Conservation (phyloP, 2,888 invertebrate genomes). For the Autographa gamma region DNA sequence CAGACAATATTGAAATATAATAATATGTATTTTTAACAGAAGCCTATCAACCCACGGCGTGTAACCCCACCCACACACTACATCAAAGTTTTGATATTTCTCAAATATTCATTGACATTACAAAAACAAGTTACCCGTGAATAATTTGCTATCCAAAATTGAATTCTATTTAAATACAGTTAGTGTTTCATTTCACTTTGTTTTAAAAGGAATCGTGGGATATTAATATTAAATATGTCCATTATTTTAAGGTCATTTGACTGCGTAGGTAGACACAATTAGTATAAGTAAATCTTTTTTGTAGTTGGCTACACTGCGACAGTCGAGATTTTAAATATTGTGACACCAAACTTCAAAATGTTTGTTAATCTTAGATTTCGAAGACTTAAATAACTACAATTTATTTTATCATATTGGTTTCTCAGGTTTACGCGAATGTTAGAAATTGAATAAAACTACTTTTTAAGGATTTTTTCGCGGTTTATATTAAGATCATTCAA, state of each 20-base stretch:
- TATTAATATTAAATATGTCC: background rate
- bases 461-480: too few species aligned
- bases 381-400: too few species aligned
- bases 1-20: background rate
- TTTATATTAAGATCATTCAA: too few species aligned
- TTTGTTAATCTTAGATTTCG: too few species aligned
- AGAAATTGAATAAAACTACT: too few species aligned
- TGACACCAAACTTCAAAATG: too few species aligned
- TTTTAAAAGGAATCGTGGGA: background rate
- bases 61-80: slow-evolving; percentile 18
- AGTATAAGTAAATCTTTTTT: background rate
- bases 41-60: slow-evolving; percentile 38
- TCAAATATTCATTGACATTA: slow-evolving; percentile 38
- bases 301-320: too few species aligned
- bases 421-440: too few species aligned
- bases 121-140: slow-evolving; percentile 13
- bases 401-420: too few species aligned
- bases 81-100: slow-evolving; percentile 21
- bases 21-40: background rate
- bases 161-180: slow-evolving; percentile 6
- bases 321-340: background rate
- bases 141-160: slow-evolving; percentile 11
- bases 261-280: background rate
- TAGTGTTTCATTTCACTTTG: background rate
- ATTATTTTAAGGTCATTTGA: background rate